Percentiles rank a stretch among this genome's conserved stretches.
Evolutionary conservation across 2,113 vertebrate species (phyloP).

Genomic region (Lathamus discolor): DNA sequence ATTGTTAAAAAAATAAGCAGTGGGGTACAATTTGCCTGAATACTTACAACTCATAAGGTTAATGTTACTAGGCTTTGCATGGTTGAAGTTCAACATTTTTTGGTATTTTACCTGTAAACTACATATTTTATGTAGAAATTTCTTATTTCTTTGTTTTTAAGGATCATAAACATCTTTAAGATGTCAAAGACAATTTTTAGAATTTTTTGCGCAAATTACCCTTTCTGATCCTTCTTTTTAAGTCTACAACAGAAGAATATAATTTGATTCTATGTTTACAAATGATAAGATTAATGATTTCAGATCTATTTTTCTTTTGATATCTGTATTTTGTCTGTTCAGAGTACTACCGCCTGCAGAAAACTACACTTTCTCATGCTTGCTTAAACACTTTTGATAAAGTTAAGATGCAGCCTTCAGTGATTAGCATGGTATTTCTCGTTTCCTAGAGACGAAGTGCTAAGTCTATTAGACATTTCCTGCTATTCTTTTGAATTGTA

Average conservation of each 20-base stretch:
- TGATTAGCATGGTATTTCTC: slow-evolving; percentile 63
- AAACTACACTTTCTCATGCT: slow-evolving; percentile 45
- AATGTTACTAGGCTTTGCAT: neutral
- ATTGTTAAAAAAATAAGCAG: neutral
- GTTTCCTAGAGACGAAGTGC: slow-evolving; percentile 68
- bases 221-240: neutral
- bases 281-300: neutral
- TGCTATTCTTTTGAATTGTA: slow-evolving; percentile 72
- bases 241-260: neutral
- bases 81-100: neutral
- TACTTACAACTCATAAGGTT: neutral
- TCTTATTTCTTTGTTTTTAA: neutral
- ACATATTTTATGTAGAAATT: neutral
- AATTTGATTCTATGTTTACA: neutral
- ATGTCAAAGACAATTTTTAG: neutral
- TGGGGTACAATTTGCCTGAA: neutral
- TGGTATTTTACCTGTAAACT: neutral
- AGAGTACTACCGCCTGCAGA: neutral
- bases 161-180: neutral
- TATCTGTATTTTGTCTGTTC: slow-evolving; percentile 1
- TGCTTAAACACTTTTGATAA: slow-evolving; percentile 39
- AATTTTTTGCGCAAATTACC: neutral
- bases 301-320: slow-evolving; percentile 9
- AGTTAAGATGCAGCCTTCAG: slow-evolving; percentile 50
- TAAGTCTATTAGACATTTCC: slow-evolving; percentile 71